Evolutionary conservation across 2,888 invertebrate species (phyloP).

Genomic region (Brachycybe producta): DNA sequence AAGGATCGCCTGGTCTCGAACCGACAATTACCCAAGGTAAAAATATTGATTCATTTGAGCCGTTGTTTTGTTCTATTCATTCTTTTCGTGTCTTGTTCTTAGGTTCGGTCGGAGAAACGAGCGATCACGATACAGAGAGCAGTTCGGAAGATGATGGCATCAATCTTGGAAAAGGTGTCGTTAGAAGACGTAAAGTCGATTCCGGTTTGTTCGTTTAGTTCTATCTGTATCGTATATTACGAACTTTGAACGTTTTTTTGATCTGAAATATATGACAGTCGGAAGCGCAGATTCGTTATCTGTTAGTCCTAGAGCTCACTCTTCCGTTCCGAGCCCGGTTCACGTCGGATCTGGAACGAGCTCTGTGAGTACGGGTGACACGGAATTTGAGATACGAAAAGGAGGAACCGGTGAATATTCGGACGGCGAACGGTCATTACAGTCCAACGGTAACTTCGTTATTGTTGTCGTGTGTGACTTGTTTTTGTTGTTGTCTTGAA

Average conservation of each 20-base stretch:
- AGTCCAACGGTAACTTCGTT: too few species aligned
- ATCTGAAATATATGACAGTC: constrained; percentile 13
- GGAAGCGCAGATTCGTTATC: constrained; percentile 18
- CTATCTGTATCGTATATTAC: neutral
- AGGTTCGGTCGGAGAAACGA: neutral
- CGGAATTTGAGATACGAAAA: neutral
- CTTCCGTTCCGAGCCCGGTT: neutral
- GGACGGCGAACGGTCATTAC: neutral
- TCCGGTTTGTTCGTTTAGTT: constrained; percentile 8
- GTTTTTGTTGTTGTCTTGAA: too few species aligned
- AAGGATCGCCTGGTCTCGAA: too few species aligned
- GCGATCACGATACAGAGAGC: constrained; percentile 11
- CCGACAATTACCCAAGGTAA: neutral
- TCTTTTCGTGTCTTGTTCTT: neutral
- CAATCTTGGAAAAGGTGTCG: neutral
- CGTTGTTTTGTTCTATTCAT: neutral
- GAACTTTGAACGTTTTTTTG: neutral
- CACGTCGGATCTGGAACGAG: neutral
- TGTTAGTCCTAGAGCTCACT: constrained; percentile 14
- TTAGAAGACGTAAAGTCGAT: constrained; percentile 2
- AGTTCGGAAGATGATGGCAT: constrained; percentile 15
- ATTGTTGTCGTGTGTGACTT: too few species aligned
- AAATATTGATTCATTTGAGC: too few species aligned
- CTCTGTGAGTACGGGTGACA: constrained; percentile 10
- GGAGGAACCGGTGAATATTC: neutral